phyloP scores from a whole-genome alignment of 2,888 invertebrate genomes.

The Agrotis puta region DNA sequence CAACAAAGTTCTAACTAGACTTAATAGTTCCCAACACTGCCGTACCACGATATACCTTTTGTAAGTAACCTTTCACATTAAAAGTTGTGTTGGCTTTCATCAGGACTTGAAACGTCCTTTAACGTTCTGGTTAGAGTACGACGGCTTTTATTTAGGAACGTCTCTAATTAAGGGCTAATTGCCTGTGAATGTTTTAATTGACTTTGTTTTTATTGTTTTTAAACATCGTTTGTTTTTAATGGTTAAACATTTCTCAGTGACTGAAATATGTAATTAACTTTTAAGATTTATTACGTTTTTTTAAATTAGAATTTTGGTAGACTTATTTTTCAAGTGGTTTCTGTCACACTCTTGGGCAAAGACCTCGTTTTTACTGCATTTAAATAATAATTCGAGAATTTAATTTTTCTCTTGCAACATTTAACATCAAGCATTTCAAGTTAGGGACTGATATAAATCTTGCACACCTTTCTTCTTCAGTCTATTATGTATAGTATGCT shows the following conservation, averaged over 20 bases:
- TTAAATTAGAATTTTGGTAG: background rate
- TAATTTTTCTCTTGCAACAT: background rate
- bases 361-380: no score
- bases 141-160: slow-evolving; percentile 37
- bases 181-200: slow-evolving; percentile 43
- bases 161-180: slow-evolving; percentile 48
- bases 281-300: slow-evolving; percentile 3
- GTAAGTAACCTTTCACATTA: slow-evolving; percentile 47
- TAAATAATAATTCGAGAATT: background rate
- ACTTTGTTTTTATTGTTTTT: slow-evolving; percentile 36
- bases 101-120: slow-evolving; percentile 42
- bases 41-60: slow-evolving; percentile 26
- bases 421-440: slow-evolving; percentile 23
- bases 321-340: background rate
- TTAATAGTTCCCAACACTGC: slow-evolving; percentile 21
- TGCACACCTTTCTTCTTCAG: slow-evolving; percentile 22
- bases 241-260: background rate
- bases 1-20: slow-evolving; percentile 20
- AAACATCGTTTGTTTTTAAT: slow-evolving; percentile 28
- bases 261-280: slow-evolving; percentile 17
- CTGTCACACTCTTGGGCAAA: background rate
- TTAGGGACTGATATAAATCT: slow-evolving; percentile 38
- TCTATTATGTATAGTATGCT: slow-evolving; percentile 20
- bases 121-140: slow-evolving; percentile 27
- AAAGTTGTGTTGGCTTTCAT: slow-evolving; percentile 49